Base-by-base conservation (phyloP, 2,797 vertebrate genomes). In the Bufotes viridis region DNA sequence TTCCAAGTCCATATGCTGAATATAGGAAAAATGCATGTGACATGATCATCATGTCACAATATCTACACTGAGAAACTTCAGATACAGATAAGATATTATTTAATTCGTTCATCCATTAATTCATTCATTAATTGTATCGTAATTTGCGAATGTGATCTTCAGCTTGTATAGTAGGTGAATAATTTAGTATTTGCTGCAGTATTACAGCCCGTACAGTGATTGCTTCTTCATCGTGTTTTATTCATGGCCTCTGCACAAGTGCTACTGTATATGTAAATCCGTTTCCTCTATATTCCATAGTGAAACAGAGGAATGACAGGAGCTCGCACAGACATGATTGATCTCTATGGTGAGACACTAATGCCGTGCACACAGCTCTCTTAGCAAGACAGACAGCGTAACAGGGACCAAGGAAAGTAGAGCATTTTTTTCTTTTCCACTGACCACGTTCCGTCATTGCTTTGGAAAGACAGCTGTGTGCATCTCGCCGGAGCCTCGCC, bases 241-340 rank as follows among this genome's bases (percentile, higher is more conserved):
- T 81, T 65, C 63, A 81, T 81, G 80, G 13, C 80, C 63, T 67
- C 34, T 24, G 60, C 80, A 51, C 17, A 65, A 65, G 42, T 65
- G 42, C 22, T 49, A 42, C 42, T 42, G 42, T 42, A 51, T 81
- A 81, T 81, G 80, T 81, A 67, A 81, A 81, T 81, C 57, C 20
- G 22, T 51, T 65, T 65, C 80, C 58, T 49, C n/a, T 81, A 20
- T 81, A 65, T 81, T 26, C 61, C 34, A 49, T 81, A 65, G 61
- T 22, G 61, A 49, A 81, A 67, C 34, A 15, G 80, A 81, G 60
- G 12, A 81, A 15, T 65, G 80, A 67, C 63, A 65, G 63, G 29
- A 81, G 55, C 80, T 81, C 58, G 24, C 60, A 81, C 58, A 67
- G 29, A 81, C 60, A 67, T 81, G 60, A 81, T 81, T 81, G 80